A percentile compares a stretch with the other conserved stretches of the same genome.
Conservation (phyloP, 1,140 invertebrate genomes). For the Bicyclus anynana region DNA sequence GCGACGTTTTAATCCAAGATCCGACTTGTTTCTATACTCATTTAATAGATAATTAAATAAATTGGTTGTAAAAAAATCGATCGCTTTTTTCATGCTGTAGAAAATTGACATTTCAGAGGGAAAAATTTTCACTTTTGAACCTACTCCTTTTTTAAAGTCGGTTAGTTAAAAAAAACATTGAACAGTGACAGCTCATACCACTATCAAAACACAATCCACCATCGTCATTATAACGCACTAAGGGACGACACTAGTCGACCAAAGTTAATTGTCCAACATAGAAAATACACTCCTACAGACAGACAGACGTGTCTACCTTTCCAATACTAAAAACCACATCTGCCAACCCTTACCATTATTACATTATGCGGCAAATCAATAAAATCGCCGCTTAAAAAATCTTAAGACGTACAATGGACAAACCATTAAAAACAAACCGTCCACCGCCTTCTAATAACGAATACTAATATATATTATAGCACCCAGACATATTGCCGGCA, state of each 20-base stretch:
- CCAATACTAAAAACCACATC: neutral
- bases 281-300: conserved; percentile 48
- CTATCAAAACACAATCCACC: conserved; percentile 38
- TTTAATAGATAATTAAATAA: too few species aligned
- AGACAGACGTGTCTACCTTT: neutral
- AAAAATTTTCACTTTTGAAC: too few species aligned
- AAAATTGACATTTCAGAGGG: too few species aligned
- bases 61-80: too few species aligned
- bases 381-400: conserved; percentile 70
- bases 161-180: conserved; percentile 9
- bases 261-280: conserved; percentile 52
- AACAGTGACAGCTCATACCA: conserved; percentile 33
- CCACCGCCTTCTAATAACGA: conserved; percentile 44
- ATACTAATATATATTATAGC: conserved; percentile 30
- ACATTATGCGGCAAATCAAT: conserved; percentile 68
- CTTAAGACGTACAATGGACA: conserved; percentile 53
- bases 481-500: conserved; percentile 17
- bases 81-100: too few species aligned
- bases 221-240: conserved; percentile 40
- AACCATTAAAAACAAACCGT: conserved; percentile 56
- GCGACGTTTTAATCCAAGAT: too few species aligned
- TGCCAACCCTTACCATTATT: conserved; percentile 39
- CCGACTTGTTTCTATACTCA: too few species aligned
- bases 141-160: too few species aligned
- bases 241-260: conserved; percentile 27